phyloP scores from a whole-genome alignment of 2,888 invertebrate genomes.

The Epinotia nisella region DNA sequence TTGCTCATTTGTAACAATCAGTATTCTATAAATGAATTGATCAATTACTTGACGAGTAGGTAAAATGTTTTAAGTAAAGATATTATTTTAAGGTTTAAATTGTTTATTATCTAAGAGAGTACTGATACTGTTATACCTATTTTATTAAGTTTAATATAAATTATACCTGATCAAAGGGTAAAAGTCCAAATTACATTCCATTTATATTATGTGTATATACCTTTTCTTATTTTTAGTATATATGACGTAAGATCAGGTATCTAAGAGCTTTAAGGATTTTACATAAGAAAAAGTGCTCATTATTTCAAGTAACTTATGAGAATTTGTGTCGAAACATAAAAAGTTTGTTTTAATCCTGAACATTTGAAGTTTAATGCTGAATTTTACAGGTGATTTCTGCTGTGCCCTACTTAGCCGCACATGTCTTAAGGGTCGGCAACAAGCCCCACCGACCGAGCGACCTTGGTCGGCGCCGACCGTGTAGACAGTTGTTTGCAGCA shows the following conservation, averaged over 20 bases:
- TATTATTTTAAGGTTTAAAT: conserved; percentile 48
- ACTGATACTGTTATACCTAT: conserved; percentile 77
- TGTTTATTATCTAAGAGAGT: conserved; percentile 70
- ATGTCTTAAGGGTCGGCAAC: too few species aligned
- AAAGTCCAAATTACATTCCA: conserved; percentile 83
- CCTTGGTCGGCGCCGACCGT: too few species aligned
- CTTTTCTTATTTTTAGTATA: conserved; percentile 58
- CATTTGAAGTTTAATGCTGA: not conserved
- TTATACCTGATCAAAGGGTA: conserved; percentile 70
- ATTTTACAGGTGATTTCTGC: not conserved
- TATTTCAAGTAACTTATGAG: conserved; percentile 64
- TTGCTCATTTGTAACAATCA: conserved; percentile 71
- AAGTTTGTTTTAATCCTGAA: not conserved
- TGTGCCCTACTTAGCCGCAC: not conserved
- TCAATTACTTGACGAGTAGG: conserved; percentile 67
- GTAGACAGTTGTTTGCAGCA: too few species aligned
- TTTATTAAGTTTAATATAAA: conserved; percentile 62
- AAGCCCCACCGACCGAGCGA: too few species aligned
- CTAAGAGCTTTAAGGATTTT: conserved; percentile 78
- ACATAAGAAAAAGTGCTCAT: conserved; percentile 76
- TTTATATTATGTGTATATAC: conserved; percentile 77
- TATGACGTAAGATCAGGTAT: conserved; percentile 69
- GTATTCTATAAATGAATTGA: conserved; percentile 73
- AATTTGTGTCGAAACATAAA: not conserved
- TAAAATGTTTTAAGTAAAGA: conserved; percentile 43